Evolutionary conservation across 2,113 vertebrate species (phyloP), one percentile per base, ranked within the genome.

Genomic region (Nanorana parkeri): DNA sequence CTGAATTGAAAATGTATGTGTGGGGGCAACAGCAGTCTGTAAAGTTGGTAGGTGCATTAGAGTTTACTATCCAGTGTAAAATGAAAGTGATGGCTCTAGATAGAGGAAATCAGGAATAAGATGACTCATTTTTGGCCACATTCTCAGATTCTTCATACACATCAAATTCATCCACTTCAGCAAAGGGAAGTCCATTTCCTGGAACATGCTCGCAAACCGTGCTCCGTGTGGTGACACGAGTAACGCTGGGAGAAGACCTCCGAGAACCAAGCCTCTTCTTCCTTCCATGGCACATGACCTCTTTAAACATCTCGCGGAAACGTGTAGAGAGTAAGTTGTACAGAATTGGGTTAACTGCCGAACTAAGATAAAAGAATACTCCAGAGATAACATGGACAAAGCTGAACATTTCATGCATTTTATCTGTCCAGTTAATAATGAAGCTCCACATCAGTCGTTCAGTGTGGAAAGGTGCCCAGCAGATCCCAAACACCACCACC

Each of bases 381-480:
- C 97, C 97, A 0, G 98, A 99, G 84, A 95, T 63, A 63, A 97
- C 80, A 84, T 99, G 97, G 64, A 97, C 83, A 0, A 94, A 96
- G 86, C 95, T 87, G 86, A 95, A 97, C 85, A 95, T 90, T 86
- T 93, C 81, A 6, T 80, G 80, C 88, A 93, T 90, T n/a, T 28
- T 83, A 7, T 87, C 91, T 0, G 94, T 96, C 95, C 94, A 96
- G 11, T 89, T 74, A 15, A 88, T 89, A 85, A 98, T 83, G 4
- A 95, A 95, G 83, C 96, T 97, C 98, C 97, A 98, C 93, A 99
- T 94, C 0, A 99, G 93, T 5, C 96, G 95, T 83, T 99, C 97
- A 0, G 90, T 92, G 85, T 98, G 96, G 88, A 98, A 98, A 0
- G 96, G 97, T 6, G 97, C 97, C 98, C 97, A 99, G 89, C 97